These are phyloP conservation scores for Drosophila orena DNA, from an alignment of 1,140 invertebrate species.

Conservation along the genomic window DNA sequence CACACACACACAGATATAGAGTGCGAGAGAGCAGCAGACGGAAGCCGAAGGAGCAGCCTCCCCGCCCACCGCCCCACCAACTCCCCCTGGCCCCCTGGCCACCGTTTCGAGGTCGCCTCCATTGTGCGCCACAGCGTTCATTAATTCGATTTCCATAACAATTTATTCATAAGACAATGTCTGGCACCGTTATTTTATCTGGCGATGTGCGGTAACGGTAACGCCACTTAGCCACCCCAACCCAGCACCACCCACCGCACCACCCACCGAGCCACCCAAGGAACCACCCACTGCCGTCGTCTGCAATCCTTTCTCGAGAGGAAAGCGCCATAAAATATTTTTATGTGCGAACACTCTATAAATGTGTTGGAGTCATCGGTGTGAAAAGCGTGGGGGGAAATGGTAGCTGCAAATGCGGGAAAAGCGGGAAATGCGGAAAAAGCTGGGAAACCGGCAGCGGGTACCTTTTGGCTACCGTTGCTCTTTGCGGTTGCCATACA, in stretches of 20 bases:
- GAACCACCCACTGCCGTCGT: slow-evolving; percentile 31
- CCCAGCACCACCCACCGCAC: background rate
- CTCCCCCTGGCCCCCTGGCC: background rate
- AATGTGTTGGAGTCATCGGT: slow-evolving; percentile 56
- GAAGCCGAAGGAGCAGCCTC: slow-evolving; percentile 20
- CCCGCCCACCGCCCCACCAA: too few species aligned
- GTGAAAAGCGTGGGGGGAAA: background rate
- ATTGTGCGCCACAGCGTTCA: slow-evolving; percentile 83
- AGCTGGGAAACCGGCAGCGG: slow-evolving; percentile 14
- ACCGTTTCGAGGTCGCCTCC: slow-evolving; percentile 27
- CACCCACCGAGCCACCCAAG: background rate
- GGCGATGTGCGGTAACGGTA: slow-evolving; percentile 84
- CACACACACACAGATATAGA: slow-evolving; percentile 26
- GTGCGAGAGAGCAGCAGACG: slow-evolving; percentile 15
- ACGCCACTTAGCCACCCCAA: slow-evolving; percentile 74
- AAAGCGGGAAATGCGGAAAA: slow-evolving; percentile 31
- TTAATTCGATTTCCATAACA: slow-evolving; percentile 85
- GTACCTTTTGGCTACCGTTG: slow-evolving; percentile 22
- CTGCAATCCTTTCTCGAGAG: slow-evolving; percentile 80
- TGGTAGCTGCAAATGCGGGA: slow-evolving; percentile 5
- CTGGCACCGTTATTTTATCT: slow-evolving; percentile 85
- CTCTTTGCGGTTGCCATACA: slow-evolving; percentile 49
- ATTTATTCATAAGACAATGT: slow-evolving; percentile 85
- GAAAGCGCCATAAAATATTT: slow-evolving; percentile 83
- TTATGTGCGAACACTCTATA: slow-evolving; percentile 84